A percentile compares a stretch with the other conserved stretches of the same genome.
Evolutionary conservation across 2,888 invertebrate genomes (phyloP).

Genomic region (Netelia virgata): DNA sequence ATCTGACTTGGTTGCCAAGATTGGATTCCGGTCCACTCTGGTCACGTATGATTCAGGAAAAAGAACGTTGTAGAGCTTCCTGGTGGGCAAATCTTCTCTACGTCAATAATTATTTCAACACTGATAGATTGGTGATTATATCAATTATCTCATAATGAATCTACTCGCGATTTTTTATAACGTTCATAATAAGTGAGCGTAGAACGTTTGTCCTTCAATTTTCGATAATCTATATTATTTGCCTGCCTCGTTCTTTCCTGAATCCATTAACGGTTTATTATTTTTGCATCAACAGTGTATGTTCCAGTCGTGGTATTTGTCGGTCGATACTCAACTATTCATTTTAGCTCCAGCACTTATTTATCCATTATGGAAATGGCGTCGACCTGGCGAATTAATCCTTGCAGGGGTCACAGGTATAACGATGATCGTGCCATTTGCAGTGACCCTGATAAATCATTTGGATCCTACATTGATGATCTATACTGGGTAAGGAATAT

Average conservation of each 20-base stretch:
- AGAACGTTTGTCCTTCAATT: conserved; percentile 23
- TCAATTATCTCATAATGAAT: conserved; percentile 1
- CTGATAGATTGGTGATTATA: conserved; percentile 87
- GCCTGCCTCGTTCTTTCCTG: background rate
- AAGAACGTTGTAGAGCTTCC: conserved; percentile 88
- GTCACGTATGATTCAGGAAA: conserved; percentile 86
- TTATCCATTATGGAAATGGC: conserved; percentile 89
- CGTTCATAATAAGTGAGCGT: conserved; percentile 21
- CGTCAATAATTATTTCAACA: conserved; percentile 90
- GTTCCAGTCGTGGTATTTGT: conserved; percentile 91
- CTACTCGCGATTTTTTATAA: background rate
- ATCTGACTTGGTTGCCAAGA: conserved; percentile 90
- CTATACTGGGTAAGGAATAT: conserved; percentile 88
- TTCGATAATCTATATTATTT: background rate
- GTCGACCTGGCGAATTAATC: conserved; percentile 86
- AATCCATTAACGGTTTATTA: background rate
- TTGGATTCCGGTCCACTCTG: conserved; percentile 92
- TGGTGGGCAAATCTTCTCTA: conserved; percentile 92
- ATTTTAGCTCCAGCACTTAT: conserved; percentile 89
- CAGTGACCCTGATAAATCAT: conserved; percentile 87
- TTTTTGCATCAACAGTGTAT: conserved; percentile 87
- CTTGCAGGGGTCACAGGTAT: conserved; percentile 85
- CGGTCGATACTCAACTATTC: conserved; percentile 89
- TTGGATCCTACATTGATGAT: conserved; percentile 90
- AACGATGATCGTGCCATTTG: conserved; percentile 86